Base-by-base conservation (phyloP, 2,113 vertebrate genomes). In the Pelmatolapia mariae region DNA sequence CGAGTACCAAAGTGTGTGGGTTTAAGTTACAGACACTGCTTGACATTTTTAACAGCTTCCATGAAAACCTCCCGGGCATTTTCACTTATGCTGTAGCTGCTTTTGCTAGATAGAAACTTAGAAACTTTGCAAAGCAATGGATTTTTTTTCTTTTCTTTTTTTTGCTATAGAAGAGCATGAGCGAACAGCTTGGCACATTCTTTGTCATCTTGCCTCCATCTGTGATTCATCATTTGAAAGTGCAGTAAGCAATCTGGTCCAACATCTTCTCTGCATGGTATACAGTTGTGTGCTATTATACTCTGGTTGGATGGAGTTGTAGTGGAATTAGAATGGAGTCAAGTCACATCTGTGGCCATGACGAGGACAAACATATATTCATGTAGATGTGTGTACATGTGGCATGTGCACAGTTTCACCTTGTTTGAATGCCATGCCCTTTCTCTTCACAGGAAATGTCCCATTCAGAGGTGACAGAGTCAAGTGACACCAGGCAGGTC, bases 391-490 rank as follows among this genome's bases (percentile, higher is more conserved):
- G 26, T 76, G 33, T 43, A 56, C 80, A 85, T 57, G 29, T 84
- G 61, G 31, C 19, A 36, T 63, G 40, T 12, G 22, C 19, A 71
- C 43, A 78, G 59, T 86, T 83, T 83, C 8, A 10, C 26, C 31
- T 26, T 66, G 24, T 95, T 90, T 95, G 92, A 95, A 86, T 91
- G 88, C 92, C 43, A n/a, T 45, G 91, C 88, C 86, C 53, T 92
- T 86, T 50, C 10, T 89, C 85, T 63, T 93, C 43, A 86, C 94
- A 98, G 97, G 97, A 98, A 91, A 92, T 91, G 79, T 95, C 95
- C 85, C 95, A 84, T 82, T 96, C 94, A 50, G 96, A 97, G 79
- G 91, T 96, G 33, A 93, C 81, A 36, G 54, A 94, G 94, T 94
- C 93, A 91, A 96, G 91, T 71, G 86, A 92, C 82, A 95, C 68